Conservation (phyloP, 2,888 invertebrate genomes). For the Pristionchus maxplancki region DNA sequence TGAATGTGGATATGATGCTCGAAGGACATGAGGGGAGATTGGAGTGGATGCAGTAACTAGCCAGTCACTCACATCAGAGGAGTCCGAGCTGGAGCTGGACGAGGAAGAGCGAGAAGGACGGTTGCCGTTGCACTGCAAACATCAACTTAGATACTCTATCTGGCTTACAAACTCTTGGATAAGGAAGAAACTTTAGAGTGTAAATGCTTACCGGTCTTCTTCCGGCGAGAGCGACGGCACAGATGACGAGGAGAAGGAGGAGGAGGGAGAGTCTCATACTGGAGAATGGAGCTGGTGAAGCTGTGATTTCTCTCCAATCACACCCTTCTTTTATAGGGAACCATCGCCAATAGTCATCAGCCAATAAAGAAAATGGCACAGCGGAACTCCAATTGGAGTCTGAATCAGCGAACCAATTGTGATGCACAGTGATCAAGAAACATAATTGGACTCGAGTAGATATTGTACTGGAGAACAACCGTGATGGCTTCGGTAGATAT, state of each 20-base stretch:
- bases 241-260: constrained; percentile 38
- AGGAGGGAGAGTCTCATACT: constrained; percentile 24
- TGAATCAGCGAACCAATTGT: not conserved
- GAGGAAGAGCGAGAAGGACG: constrained; percentile 3
- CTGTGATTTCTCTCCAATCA: not conserved
- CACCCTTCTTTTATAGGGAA: not conserved
- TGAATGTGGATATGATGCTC: too few relatives aligned
- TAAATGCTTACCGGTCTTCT: not conserved
- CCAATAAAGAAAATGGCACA: not conserved
- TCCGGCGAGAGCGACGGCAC: not conserved
- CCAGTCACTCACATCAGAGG: constrained; percentile 1
- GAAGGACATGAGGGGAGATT: too few relatives aligned
- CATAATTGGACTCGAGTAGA: not conserved
- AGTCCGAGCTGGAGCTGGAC: constrained; percentile 5
- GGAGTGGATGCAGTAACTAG: not conserved
- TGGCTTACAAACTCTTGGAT: not conserved
- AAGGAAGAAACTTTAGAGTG: not conserved
- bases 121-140: not conserved
- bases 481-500: not conserved
- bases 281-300: not conserved
- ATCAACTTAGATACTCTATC: not conserved
- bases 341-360: not conserved
- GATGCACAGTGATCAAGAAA: not conserved
- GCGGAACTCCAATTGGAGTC: not conserved
- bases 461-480: not conserved